Base-by-base conservation (phyloP, 2,113 vertebrate genomes). In the Procavia capensis region DNA sequence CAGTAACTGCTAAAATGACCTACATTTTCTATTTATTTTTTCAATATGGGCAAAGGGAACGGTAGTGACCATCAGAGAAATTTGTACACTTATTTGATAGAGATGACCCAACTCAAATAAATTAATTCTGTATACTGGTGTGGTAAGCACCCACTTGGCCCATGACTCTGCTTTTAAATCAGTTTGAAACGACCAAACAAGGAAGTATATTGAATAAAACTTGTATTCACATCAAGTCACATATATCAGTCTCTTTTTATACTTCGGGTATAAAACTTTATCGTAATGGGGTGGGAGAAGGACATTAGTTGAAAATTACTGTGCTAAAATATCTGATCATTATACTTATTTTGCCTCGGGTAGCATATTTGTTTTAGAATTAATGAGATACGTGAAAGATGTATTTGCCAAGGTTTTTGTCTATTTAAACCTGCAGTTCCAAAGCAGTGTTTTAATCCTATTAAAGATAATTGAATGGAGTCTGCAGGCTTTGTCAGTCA, bases 401-500 rank as follows among this genome's bases (percentile, higher is more conserved):
- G 98, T 99, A 98, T 99, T 98, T 99, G 98, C 98, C 98, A 99
- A 99, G 98, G 99, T 97, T 98, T 98, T 98, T 98, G 92, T 96
- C 98, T 98, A 97, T 99, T 99, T 99, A 99, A 99, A 99, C 98
- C 98, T 99, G 98, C 97, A 98, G 82, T 98, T 98, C 98, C 98
- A 99, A 99, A 98, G 98, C 98, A 98, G 98, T 98, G 96, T 98
- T 98, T 98, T 99, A 99, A 99, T 99, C 99, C 99, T 99, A 98
- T 99, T 99, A 99, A 98, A 98, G 97, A 98, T 99, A 99, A 99
- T 99, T 99, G 99, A 99, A 98, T 99, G 98, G 99, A 99, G 98
- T 99, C 97, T 98, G 98, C 98, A 99, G 98, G 98, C 98, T 99
- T 99, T 99, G 99, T 99, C 98, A 99, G 98, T 99, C 99, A 99